Percentiles rank a stretch among this genome's conserved stretches.
phyloP scores from a whole-genome alignment of 1,140 invertebrate species.

The Zaprionus camerounensis region DNA sequence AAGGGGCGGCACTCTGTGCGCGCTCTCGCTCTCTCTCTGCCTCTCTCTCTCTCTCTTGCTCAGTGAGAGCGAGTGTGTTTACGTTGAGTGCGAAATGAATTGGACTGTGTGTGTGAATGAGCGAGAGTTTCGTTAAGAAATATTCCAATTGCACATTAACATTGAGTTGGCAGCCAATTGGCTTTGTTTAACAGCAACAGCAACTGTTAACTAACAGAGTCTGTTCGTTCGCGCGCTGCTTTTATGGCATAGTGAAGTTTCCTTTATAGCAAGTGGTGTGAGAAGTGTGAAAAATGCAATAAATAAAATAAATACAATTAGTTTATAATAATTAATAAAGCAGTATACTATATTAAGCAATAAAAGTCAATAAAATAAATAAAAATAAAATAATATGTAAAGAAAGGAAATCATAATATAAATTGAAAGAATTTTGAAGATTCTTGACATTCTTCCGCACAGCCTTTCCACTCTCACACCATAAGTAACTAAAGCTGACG shows the following conservation, averaged over 20 bases:
- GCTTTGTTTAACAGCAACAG: constrained; percentile 10
- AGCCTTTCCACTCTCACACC: no score
- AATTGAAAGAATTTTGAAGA: neutral
- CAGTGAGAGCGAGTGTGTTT: neutral
- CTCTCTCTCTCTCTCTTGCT: neutral
- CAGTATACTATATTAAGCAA: neutral
- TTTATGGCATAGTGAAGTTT: constrained; percentile 12
- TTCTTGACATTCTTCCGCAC: neutral
- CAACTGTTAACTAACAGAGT: constrained; percentile 21
- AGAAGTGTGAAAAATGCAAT: neutral
- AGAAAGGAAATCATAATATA: no score
- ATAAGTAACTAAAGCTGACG: constrained; percentile 2
- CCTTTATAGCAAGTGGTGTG: constrained; percentile 1
- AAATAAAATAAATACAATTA: neutral
- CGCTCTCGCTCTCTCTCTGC: neutral
- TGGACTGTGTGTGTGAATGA: constrained; percentile 5
- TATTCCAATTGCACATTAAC: constrained; percentile 36
- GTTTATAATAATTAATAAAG: neutral
- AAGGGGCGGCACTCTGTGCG: constrained; percentile 37
- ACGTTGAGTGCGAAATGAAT: neutral
- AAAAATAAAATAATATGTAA: no score
- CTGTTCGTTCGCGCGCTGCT: neutral
- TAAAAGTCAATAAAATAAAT: neutral
- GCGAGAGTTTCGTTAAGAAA: constrained; percentile 40
- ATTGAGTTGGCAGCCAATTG: constrained; percentile 32